A percentile compares a stretch with the other conserved stretches of the same genome.
Conservation (phyloP, 1,140 invertebrate species). For the Drosophila nebulosa region DNA sequence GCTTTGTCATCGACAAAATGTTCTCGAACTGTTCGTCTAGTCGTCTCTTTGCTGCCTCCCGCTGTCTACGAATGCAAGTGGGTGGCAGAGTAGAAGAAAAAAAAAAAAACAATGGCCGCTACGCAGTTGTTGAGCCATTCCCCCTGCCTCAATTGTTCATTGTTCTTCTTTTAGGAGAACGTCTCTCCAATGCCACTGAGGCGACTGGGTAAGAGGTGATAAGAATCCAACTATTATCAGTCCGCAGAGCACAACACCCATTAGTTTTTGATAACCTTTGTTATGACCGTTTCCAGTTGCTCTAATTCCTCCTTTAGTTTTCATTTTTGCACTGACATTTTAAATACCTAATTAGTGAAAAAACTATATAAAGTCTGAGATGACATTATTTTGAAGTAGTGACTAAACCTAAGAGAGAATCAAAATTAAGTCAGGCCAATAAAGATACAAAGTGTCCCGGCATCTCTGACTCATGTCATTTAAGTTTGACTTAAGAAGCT, state of each 20-base stretch:
- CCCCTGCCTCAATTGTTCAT: conserved; percentile 3
- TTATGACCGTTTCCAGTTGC: conserved; percentile 29
- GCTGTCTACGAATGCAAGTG: not conserved
- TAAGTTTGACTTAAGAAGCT: not conserved
- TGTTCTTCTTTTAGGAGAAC: conserved; percentile 30
- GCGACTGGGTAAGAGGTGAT: conserved; percentile 14
- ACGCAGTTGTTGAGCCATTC: conserved; percentile 49
- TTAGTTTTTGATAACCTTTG: conserved; percentile 43
- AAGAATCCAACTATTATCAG: conserved; percentile 25
- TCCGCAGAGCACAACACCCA: not conserved
- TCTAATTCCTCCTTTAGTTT: conserved; percentile 21
- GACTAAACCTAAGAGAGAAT: not conserved
- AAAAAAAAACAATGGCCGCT: conserved; percentile 36
- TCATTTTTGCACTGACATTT: conserved; percentile 10
- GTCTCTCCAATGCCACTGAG: not conserved
- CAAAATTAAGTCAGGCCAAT: not conserved
- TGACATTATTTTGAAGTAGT: not conserved
- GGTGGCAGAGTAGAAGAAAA: not conserved
- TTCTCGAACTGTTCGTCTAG: conserved; percentile 13
- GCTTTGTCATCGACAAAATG: conserved; percentile 27
- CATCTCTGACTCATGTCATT: not conserved
- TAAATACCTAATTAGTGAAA: not conserved
- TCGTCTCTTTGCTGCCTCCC: conserved; percentile 4
- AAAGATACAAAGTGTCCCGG: not conserved
- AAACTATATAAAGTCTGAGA: too few species aligned